Evolutionary conservation across 2,113 vertebrate genomes (phyloP), one percentile per base, ranked within the genome.

Genomic region (Natator depressus): DNA sequence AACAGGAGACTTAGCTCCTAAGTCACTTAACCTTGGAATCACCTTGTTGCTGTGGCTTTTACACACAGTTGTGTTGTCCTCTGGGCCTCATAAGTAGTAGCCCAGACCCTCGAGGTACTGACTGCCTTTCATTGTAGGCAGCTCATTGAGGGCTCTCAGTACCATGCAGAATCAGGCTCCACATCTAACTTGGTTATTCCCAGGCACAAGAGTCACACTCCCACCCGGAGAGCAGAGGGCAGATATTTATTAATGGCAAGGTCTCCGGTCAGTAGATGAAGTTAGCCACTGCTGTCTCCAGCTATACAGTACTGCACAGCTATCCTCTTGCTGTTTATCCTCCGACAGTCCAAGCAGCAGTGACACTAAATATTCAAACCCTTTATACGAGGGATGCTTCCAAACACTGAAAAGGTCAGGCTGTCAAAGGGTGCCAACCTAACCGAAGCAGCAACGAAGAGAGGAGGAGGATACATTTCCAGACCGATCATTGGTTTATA

Each of bases 261-360:
- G 83, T 87, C 91, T 85, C 96, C 93, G 92, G 76, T 59, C 83
- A 92, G 90, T 82, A 12, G 83, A 3, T 5, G 88, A 90, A 93
- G 80, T 96, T 76, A 97, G 79, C 29, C 13, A 19, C 65, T 57
- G 38, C 38, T 46, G 38, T 91, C 75, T n/a, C 89, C 89, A 79
- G 29, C 78, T 94, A 93, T 95, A 94, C 55, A 69, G 75, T 17
- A 11, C 59, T 53, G 47, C 72, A 75, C 38, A 46, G 65, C 69
- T 95, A 47, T 87, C 90, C 84, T 16, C 76, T 90, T 94, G 88
- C 89, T 91, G 72, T 94, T 96, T 94, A 89, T 92, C 91, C 94
- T 83, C 88, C 91, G 93, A 84, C 95, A 88, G 90, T 85, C 81
- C 54, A 17, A 88, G 88, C 93, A 88, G 91, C 88, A 89, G 80